phyloP scores from a whole-genome alignment of 2,888 invertebrate genomes.

The Asteroscopus sphinx region DNA sequence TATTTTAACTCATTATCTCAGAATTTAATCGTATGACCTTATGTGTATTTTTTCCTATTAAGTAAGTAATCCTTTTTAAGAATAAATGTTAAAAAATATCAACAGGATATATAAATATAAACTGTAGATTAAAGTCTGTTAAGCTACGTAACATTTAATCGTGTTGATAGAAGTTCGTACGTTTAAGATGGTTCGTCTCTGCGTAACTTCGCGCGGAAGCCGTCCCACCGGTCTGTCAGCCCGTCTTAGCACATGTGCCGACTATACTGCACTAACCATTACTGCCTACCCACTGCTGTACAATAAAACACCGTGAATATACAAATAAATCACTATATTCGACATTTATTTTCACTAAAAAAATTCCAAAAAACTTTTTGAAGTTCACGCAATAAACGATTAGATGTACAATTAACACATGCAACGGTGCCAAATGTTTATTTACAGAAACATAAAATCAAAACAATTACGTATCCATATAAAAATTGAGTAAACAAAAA shows the following conservation, averaged over 20 bases:
- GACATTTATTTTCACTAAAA: not conserved
- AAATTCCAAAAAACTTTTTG: slow-evolving; percentile 4
- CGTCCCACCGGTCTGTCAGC: slow-evolving; percentile 67
- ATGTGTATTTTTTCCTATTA: too few species aligned
- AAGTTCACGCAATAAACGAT: slow-evolving; percentile 8
- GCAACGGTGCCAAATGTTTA: slow-evolving; percentile 38
- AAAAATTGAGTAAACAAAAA: slow-evolving; percentile 24
- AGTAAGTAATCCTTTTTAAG: too few species aligned
- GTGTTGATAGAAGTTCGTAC: slow-evolving; percentile 29
- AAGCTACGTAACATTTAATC: slow-evolving; percentile 18
- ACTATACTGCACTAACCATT: slow-evolving; percentile 68
- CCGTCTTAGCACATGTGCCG: slow-evolving; percentile 64
- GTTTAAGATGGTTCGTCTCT: slow-evolving; percentile 43
- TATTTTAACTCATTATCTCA: too few species aligned
- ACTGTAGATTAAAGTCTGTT: not conserved
- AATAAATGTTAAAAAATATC: too few species aligned
- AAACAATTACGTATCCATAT: slow-evolving; percentile 18
- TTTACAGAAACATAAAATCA: slow-evolving; percentile 15
- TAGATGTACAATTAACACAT: slow-evolving; percentile 31
- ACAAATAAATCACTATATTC: not conserved
- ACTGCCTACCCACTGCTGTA: slow-evolving; percentile 25
- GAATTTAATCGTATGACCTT: too few species aligned
- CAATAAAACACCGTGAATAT: not conserved
- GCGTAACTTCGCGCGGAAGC: slow-evolving; percentile 68
- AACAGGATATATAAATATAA: too few species aligned